A percentile compares a stretch with the other conserved stretches of the same genome.
These are phyloP conservation scores for Lepidochrysops patricia DNA, from an alignment of 2,888 invertebrate genomes.

Conservation along the genomic window DNA sequence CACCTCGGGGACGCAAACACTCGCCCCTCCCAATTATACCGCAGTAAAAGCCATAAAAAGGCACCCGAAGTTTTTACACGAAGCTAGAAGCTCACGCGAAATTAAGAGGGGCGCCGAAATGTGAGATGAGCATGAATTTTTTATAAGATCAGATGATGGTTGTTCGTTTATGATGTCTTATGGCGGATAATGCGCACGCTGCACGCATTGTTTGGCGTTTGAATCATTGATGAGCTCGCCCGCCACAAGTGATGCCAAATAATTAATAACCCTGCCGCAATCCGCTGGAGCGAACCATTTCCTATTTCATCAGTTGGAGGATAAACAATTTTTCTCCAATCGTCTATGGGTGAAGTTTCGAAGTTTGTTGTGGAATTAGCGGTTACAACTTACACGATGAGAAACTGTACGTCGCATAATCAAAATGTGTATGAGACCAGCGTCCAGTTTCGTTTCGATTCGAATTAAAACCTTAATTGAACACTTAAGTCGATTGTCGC, in stretches of 20 bases:
- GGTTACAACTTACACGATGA: too few relatives aligned
- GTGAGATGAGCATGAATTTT: slow-evolving; percentile 75
- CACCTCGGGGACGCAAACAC: slow-evolving; percentile 69
- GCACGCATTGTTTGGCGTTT: slow-evolving; percentile 65
- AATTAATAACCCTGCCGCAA: slow-evolving; percentile 52
- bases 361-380: too few relatives aligned
- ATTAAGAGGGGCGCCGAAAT: slow-evolving; percentile 75
- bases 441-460: background rate
- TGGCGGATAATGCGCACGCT: slow-evolving; percentile 63
- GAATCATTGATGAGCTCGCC: slow-evolving; percentile 66
- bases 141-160: slow-evolving; percentile 74
- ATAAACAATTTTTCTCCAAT: background rate
- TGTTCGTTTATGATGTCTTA: slow-evolving; percentile 73
- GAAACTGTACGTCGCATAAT: background rate
- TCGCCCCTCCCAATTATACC: slow-evolving; percentile 75
- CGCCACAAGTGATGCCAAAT: slow-evolving; percentile 51
- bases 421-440: background rate
- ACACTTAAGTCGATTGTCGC: background rate
- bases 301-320: background rate
- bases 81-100: slow-evolving; percentile 71
- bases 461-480: slow-evolving; percentile 1
- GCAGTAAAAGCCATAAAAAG: slow-evolving; percentile 76
- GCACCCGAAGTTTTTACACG: slow-evolving; percentile 75
- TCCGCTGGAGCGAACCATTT: background rate
- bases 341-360: too few relatives aligned